Evolutionary conservation across 1,140 invertebrate genomes (phyloP), one percentile per base, ranked within the genome.

Genomic region (Formica exsecta): DNA sequence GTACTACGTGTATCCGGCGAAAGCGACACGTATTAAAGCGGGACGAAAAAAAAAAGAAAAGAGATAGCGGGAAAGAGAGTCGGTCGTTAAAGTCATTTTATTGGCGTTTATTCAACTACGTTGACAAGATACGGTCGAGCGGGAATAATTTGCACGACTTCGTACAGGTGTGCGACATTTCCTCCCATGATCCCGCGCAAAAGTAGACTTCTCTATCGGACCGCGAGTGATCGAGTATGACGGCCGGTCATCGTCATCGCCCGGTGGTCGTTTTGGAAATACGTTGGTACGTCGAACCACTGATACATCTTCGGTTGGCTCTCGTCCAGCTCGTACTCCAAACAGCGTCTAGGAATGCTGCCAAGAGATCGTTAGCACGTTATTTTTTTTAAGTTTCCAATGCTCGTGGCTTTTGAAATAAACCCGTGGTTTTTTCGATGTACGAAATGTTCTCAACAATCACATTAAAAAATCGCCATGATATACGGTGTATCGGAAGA

Each of bases 261-360:
- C 38, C 25, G 38, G 7, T 73, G 68, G 38, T 44, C 54, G 68
- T 48, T 74, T 83, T 83, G 54, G 19, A 70, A 80, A 48, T 93
- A 96, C 68, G 93, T 95, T 4, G 96, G 96, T 77, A 96, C 95
- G 91, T 96, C 96, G 90, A 96, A 96, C 94, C 96, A 96, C 88
- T 96, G 96, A 94, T 96, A 96, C 9, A 93, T 80, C 91, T 95
- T 95, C 13, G 94, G 74, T 87, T 93, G 91, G 13, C 83, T 93
- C 74, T 94, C 93, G 86, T 96, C 95, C 70, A 96, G 93, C 83
- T 94, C 92, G 88, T 96, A 96, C 73, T 95, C 95, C 51, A 96
- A 87, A 89, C 96, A 97, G 3, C 95, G 93, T 86, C 89, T 91
- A 70, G 90, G 91, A 73, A 89, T 92, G 6, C 86, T 90, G 85